phyloP scores from a whole-genome alignment of 1,140 invertebrate genomes.

The Drosophila pseudoobscura region DNA sequence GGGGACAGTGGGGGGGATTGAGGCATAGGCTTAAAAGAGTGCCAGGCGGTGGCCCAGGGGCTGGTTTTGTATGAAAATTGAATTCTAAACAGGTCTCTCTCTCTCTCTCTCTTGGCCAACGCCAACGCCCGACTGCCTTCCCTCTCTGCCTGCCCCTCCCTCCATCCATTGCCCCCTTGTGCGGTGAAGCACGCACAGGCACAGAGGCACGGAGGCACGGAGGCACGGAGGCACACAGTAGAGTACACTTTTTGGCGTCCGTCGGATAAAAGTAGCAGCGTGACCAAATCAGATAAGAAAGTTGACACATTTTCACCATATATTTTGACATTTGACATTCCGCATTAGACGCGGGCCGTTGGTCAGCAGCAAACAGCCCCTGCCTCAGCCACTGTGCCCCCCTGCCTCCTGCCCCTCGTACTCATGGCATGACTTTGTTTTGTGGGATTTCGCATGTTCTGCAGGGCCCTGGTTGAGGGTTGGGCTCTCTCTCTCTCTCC shows the following conservation, averaged over 20 bases:
- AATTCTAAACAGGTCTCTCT: constrained; percentile 71
- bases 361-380: constrained; percentile 52
- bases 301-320: constrained; percentile 83
- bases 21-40: neutral
- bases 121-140: constrained; percentile 35
- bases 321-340: constrained; percentile 84
- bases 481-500: constrained; percentile 33
- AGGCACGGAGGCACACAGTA: constrained; percentile 18
- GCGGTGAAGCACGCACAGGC: constrained; percentile 77
- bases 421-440: constrained; percentile 56
- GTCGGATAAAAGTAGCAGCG: constrained; percentile 79
- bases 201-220: no score
- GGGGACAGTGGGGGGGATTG: no score
- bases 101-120: constrained; percentile 26
- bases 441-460: constrained; percentile 78
- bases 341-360: constrained; percentile 81
- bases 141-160: constrained; percentile 15
- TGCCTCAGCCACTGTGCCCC: neutral
- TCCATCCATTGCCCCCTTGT: constrained; percentile 41
- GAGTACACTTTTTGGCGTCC: constrained; percentile 61
- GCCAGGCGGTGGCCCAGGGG: constrained; percentile 27
- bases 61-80: constrained; percentile 79
- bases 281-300: constrained; percentile 84
- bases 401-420: constrained; percentile 8
- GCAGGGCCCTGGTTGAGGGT: constrained; percentile 61